Evolutionary conservation across 2,888 invertebrate genomes (phyloP).

Genomic region (Sacculina carcini): DNA sequence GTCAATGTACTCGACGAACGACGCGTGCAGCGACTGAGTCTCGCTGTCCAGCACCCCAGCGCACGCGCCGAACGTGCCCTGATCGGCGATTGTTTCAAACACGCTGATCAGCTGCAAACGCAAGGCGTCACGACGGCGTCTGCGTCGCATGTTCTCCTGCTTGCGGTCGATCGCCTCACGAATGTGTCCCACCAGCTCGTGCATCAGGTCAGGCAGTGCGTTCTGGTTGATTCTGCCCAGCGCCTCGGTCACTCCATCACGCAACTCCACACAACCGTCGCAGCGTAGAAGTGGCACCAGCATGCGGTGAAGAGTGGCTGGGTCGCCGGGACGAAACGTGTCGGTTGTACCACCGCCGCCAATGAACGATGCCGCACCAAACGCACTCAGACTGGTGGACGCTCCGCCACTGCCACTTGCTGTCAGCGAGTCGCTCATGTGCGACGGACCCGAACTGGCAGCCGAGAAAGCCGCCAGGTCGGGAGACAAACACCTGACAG

Average conservation of each 20-base stretch:
- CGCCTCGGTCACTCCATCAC: conserved; percentile 78
- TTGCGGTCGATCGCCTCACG: conserved; percentile 90
- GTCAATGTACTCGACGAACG: conserved; percentile 81
- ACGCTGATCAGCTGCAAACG: conserved; percentile 72
- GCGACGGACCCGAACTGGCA: conserved; percentile 48
- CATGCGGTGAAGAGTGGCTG: conserved; percentile 66
- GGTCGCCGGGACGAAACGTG: conserved; percentile 46
- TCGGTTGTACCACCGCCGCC: conserved; percentile 15
- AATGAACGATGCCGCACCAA: conserved; percentile 10
- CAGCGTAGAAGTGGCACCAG: conserved; percentile 73
- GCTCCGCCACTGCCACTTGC: conserved; percentile 10
- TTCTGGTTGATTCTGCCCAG: conserved; percentile 84
- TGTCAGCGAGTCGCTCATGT: conserved; percentile 24
- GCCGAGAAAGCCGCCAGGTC: conserved; percentile 31
- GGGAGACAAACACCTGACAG: conserved; percentile 72
- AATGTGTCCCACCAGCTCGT: conserved; percentile 68
- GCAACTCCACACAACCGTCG: conserved; percentile 73
- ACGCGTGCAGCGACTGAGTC: conserved; percentile 53
- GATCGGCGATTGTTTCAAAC: conserved; percentile 69
- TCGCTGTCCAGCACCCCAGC: conserved; percentile 64
- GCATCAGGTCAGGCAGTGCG: conserved; percentile 84
- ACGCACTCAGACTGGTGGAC: too few relatives aligned
- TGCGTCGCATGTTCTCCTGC: conserved; percentile 80
- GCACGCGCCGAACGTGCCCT: conserved; percentile 62
- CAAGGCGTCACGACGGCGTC: conserved; percentile 68